Evolutionary conservation across 2,797 vertebrate genomes (phyloP), one percentile per base, ranked within the genome.

Genomic region (Chanos chanos): DNA sequence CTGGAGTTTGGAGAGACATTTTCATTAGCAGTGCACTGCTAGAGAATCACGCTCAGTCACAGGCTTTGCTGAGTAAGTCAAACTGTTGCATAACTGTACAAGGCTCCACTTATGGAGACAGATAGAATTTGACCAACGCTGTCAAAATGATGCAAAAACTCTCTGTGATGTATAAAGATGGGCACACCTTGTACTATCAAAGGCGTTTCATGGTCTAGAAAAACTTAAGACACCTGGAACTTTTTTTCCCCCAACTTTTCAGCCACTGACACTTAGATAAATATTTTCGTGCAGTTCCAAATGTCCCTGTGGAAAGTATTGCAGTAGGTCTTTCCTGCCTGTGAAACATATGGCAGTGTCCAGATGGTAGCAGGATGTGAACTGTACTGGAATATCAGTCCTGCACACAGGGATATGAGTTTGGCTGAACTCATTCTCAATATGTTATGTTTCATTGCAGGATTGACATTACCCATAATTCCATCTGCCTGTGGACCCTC

Each of bases 401-500:
- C n/a, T 24, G 15, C 21, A 27, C 19, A 18, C 27, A 43, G 53
- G 47, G 19, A 21, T 13, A 19, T 41, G 27, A 40, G 39, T 5
- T 36, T 52, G 21, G 49, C n/a, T 21, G 50, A n/a, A 28, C 2
- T 55, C 0, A 41, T 21, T 0, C 1, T 33, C 15, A 4, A 55
- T 30, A 34, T 52, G 60, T 10, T 24, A 16, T 51, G 48, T 25
- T 33, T 16, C 12, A 25, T 60, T 85, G 51, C 79, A 93, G 92
- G 81, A 10, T 16, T 88, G 28, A 69, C 53, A 28, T 80, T 88
- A 70, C 80, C 77, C 25, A 49, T 89, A 64, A 65, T 71, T 68
- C 75, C 80, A 22, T 75, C 83, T 13, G 83, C 84, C 48, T 93
- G 91, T 64, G 53, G 75, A 18, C 1, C 57, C 19, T 71, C 64